These are phyloP conservation scores for Astyanax mexicanus DNA, from an alignment of 2,797 vertebrate species.

Conservation along the genomic window DNA sequence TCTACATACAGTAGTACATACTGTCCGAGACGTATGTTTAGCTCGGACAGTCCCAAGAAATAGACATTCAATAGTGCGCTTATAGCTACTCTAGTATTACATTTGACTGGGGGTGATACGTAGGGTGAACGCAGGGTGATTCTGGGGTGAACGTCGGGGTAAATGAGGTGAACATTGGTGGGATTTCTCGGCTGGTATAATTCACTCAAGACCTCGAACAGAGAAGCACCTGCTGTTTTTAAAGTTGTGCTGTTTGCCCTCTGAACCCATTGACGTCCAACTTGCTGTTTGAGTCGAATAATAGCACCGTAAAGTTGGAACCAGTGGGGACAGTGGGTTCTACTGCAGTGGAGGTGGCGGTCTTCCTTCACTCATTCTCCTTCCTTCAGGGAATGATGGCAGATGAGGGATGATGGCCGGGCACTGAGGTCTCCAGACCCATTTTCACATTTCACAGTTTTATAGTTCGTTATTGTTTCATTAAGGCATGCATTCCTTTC, in stretches of 20 bases:
- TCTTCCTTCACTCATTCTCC: slow-evolving; percentile 47
- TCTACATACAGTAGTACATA: neutral
- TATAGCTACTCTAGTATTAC: neutral
- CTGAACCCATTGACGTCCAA: slow-evolving; percentile 20
- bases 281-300: slow-evolving; percentile 73
- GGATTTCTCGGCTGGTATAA: slow-evolving; percentile 7
- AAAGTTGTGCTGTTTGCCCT: neutral
- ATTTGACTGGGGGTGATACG: neutral
- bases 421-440: neutral
- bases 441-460: neutral
- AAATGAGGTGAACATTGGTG: neutral
- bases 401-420: slow-evolving; percentile 33
- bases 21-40: too few species aligned
- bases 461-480: neutral
- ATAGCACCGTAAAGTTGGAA: slow-evolving; percentile 82
- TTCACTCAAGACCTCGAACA: slow-evolving; percentile 33
- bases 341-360: slow-evolving; percentile 57
- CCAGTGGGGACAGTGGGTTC: slow-evolving; percentile 63
- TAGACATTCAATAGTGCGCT: neutral
- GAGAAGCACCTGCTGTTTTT: slow-evolving; percentile 6
- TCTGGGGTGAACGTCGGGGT: too few species aligned
- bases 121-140: neutral
- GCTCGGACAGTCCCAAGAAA: neutral
- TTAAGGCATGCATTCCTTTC: slow-evolving; percentile 11
- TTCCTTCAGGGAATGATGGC: slow-evolving; percentile 20